Evolutionary conservation across 2,113 vertebrate genomes (phyloP).

Genomic region (Hydrochoerus hydrochaeris): DNA sequence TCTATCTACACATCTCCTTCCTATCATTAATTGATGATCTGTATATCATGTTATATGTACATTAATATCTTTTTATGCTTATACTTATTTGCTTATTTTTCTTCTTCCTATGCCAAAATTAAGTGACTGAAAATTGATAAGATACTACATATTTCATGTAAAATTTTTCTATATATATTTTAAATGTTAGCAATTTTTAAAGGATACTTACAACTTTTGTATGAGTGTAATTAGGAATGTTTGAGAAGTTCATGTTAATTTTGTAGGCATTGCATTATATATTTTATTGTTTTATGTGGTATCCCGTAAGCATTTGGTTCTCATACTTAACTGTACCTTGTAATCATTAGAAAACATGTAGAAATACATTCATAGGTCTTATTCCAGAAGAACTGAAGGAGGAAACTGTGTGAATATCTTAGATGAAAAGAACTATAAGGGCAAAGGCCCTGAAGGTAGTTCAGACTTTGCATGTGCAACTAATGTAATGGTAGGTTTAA

Average conservation of each 20-base stretch:
- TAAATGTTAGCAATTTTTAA: not conserved
- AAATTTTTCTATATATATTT: not conserved
- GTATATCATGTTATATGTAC: not conserved
- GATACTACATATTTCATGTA: conserved; percentile 33
- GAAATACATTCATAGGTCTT: not conserved
- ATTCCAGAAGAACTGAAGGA: not conserved
- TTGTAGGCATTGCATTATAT: not conserved
- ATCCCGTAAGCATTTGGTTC: not conserved
- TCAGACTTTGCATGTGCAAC: not conserved
- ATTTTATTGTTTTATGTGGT: not conserved
- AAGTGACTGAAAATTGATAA: conserved; percentile 45
- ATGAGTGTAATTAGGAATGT: not conserved
- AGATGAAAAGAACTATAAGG: not conserved
- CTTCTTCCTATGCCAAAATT: conserved; percentile 56
- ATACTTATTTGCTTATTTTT: conserved; percentile 54
- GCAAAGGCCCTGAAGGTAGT: not conserved
- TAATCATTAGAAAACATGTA: not conserved
- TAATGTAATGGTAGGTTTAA: not conserved
- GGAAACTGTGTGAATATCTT: accelerated
- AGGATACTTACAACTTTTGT: not conserved
- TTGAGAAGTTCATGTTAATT: not conserved
- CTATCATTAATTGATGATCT: not conserved
- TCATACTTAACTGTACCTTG: not conserved
- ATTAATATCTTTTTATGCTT: not conserved
- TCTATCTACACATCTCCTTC: not conserved